Percentiles rank a stretch among this genome's conserved stretches.
Evolutionary conservation across 2,113 vertebrate genomes (phyloP).

Genomic region (Acanthochromis polyacanthus): DNA sequence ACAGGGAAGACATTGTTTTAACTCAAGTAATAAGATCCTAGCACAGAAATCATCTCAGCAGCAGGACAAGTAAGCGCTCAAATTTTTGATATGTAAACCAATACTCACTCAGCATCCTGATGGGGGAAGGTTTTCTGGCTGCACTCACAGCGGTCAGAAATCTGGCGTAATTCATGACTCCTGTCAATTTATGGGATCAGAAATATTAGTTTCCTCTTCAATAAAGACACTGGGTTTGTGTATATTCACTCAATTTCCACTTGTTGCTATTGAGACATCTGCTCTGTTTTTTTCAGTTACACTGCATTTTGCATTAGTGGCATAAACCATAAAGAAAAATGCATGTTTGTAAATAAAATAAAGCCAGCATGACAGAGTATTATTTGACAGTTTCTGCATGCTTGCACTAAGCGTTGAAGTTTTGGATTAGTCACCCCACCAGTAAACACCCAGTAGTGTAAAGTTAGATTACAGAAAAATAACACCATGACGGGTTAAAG

Average conservation of each 20-base stretch:
- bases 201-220: background rate
- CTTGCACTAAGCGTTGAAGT: too few relatives aligned
- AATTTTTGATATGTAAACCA: background rate
- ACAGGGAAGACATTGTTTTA: background rate
- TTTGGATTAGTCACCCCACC: background rate
- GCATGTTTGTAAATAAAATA: too few relatives aligned
- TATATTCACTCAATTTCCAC: too few relatives aligned
- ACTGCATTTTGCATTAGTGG: too few relatives aligned
- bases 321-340: too few relatives aligned
- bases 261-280: too few relatives aligned
- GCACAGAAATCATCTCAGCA: too few relatives aligned
- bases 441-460: background rate
- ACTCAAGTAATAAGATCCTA: background rate
- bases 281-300: too few relatives aligned
- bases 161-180: slow-evolving; percentile 92
- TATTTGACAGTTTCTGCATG: too few relatives aligned
- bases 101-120: slow-evolving; percentile 91
- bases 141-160: slow-evolving; percentile 91
- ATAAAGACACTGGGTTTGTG: too few relatives aligned
- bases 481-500: background rate
- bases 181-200: slow-evolving; percentile 35
- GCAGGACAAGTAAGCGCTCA: too few relatives aligned
- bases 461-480: background rate
- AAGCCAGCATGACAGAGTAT: too few relatives aligned
- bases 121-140: slow-evolving; percentile 87